phyloP scores from a whole-genome alignment of 2,888 invertebrate species.

The Lasioglossum zephyrum region DNA sequence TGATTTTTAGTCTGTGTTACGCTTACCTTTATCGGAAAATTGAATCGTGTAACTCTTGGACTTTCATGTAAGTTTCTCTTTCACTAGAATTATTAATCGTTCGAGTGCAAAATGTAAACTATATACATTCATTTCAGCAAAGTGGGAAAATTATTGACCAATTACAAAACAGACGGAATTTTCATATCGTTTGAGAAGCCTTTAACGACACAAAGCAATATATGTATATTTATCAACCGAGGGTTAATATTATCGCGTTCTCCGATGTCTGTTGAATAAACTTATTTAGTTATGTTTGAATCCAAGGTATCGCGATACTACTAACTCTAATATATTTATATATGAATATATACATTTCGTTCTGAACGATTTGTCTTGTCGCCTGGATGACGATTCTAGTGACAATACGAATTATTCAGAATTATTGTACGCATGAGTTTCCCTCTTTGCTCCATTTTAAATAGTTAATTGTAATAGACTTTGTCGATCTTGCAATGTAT shows the following conservation, averaged over 20 bases:
- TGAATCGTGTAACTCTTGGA: conserved; percentile 18
- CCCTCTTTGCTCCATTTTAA: conserved; percentile 62
- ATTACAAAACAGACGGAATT: conserved; percentile 34
- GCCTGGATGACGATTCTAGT: neutral
- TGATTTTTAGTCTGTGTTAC: conserved; percentile 31
- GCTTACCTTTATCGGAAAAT: conserved; percentile 34
- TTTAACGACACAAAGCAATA: conserved; percentile 28
- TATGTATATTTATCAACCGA: conserved; percentile 35
- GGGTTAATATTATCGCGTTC: conserved; percentile 49
- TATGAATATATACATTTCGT: conserved; percentile 8
- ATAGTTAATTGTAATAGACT: conserved; percentile 57
- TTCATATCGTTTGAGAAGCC: conserved; percentile 42
- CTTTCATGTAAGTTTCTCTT: conserved; percentile 65
- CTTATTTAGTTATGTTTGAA: conserved; percentile 27
- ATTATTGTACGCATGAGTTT: conserved; percentile 28
- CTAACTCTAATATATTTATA: conserved; percentile 42
- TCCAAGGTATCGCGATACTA: conserved; percentile 45
- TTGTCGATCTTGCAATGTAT: conserved; percentile 52
- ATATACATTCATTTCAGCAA: conserved; percentile 57
- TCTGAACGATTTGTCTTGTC: neutral
- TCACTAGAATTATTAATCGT: conserved; percentile 61
- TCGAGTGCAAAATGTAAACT: conserved; percentile 59
- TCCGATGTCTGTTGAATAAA: conserved; percentile 34
- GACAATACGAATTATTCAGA: conserved; percentile 4
- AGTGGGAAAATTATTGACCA: conserved; percentile 59